Base-by-base conservation (phyloP, 2,888 invertebrate species). In the Scelioninae gen. 2 region DNA sequence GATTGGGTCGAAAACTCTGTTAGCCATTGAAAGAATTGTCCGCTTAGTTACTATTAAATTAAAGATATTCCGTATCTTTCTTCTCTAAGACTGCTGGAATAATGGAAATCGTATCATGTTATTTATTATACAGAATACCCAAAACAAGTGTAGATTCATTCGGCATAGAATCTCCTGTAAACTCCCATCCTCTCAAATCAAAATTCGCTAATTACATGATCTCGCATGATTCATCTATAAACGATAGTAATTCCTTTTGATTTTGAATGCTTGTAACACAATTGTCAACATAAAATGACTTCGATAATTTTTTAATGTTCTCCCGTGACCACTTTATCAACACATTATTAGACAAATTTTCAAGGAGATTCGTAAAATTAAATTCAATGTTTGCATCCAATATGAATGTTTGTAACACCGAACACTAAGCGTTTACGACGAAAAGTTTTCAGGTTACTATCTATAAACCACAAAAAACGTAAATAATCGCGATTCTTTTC, bases 391-490 rank as follows among this genome's bases (percentile, higher is more conserved):
- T 74, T 1, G 78, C 79, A 0, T 74, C 79, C 22, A 79, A 73
- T 18, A 79, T 35, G 64, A 78, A 79, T 78, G 33, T 74, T 61
- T 5, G 75, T 63, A 7, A 79, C 72, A 65, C 80, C 79, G 45
- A 81, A 79, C 6, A 79, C 77, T n/a, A 81, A 74, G 11, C 78
- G 58, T 10, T 52, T 58, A 43, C 78, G 79, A 1, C 73, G 74
- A 35, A 65, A 76, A 6, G 60, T 45, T 55, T 25, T 73, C 0
- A 65, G 10, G 25, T 64, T 63, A 10, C 58, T 74, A 28, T 74
- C 52, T 7, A 61, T 53, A 31, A 78, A 58, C 18, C 45, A 58
- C 3, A 58, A 46, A 37, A 45, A 58, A 22, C 58, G 46, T 58
- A 46, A 46, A 35, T 46, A 70, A 74, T 31, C 76, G 65, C 45